Conservation (phyloP, 2,797 vertebrate species). For the Cynopterus sphinx region DNA sequence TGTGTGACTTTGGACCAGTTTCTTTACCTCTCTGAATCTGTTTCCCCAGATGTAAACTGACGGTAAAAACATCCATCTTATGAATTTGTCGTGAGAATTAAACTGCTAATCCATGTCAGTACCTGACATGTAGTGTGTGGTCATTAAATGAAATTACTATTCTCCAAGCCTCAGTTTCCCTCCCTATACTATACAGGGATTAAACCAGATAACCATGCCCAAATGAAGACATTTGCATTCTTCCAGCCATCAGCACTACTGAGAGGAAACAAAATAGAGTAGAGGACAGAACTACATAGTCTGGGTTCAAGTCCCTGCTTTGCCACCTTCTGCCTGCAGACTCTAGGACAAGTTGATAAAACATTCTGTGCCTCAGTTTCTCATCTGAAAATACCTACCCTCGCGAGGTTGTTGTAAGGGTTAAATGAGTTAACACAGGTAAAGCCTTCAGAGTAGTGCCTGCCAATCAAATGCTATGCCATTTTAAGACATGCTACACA, state of each 20-base stretch:
- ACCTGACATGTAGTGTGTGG: background rate
- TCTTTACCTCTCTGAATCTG: background rate
- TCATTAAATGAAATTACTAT: background rate
- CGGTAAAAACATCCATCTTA: background rate
- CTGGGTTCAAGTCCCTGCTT: background rate
- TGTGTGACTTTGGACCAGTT: background rate
- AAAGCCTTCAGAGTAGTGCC: background rate
- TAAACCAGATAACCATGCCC: background rate
- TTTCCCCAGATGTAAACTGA: background rate
- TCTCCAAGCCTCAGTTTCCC: background rate
- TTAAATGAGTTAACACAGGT: background rate
- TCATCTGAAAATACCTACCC: background rate
- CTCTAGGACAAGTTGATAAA: background rate
- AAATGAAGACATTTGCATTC: background rate
- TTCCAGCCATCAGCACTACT: background rate
- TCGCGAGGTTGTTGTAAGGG: background rate
- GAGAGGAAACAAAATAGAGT: background rate
- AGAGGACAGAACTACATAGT: accelerated
- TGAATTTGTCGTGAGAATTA: background rate
- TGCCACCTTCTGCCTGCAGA: background rate
- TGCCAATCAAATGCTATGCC: background rate
- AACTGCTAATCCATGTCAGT: background rate
- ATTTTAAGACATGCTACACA: background rate
- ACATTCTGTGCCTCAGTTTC: background rate
- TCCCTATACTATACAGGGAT: background rate